These are phyloP conservation scores for Hylomyscus alleni DNA, from an alignment of 2,797 vertebrate species.

Conservation along the genomic window DNA sequence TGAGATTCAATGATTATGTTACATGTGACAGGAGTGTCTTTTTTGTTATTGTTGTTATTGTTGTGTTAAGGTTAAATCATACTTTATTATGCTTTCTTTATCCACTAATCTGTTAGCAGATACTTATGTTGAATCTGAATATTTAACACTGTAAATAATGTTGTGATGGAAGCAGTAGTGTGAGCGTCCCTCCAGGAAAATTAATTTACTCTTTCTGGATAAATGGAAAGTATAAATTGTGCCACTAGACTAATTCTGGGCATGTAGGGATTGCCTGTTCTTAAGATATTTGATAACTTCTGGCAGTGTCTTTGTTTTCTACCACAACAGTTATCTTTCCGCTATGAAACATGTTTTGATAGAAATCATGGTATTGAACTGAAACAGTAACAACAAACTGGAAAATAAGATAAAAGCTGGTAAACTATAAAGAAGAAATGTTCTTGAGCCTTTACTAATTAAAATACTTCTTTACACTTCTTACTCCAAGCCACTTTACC, in stretches of 20 bases:
- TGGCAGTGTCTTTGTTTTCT: neutral
- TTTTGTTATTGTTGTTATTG: neutral
- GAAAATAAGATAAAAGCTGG: constrained; percentile 14
- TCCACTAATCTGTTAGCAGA: neutral
- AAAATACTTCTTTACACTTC: neutral
- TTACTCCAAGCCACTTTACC: neutral
- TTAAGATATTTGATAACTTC: neutral
- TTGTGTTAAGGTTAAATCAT: neutral
- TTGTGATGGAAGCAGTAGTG: neutral
- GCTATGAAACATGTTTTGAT: neutral
- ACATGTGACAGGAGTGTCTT: neutral
- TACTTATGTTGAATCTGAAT: neutral
- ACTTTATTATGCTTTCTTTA: neutral
- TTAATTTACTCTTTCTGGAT: neutral
- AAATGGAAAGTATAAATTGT: neutral
- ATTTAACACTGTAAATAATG: neutral
- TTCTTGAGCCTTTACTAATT: neutral
- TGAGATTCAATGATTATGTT: neutral
- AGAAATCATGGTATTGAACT: neutral
- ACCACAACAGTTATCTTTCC: neutral
- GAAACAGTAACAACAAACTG: neutral
- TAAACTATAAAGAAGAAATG: neutral
- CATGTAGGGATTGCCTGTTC: neutral
- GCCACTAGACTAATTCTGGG: neutral
- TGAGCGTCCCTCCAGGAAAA: neutral